Percentiles rank a stretch among this genome's conserved stretches.
Conservation (phyloP, 1,140 invertebrate species). For the Drosophila lini region DNA sequence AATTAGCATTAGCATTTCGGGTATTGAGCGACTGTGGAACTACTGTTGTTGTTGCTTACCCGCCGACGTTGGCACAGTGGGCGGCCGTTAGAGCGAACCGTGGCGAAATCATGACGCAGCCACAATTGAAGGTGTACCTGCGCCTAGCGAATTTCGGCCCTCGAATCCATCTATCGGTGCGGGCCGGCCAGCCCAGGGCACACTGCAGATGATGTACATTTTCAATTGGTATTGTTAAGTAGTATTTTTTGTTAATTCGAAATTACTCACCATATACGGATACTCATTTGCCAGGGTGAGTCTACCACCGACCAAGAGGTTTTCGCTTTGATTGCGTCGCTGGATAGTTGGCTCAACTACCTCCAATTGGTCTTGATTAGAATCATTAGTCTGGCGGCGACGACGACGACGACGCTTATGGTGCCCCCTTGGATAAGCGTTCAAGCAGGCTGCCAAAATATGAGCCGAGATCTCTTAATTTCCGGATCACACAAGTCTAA, state of each 20-base stretch:
- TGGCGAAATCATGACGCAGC: constrained; percentile 50
- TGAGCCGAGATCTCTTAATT: not conserved
- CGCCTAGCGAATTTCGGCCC: not conserved
- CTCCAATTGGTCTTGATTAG: constrained; percentile 14
- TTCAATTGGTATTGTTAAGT: too few relatives aligned
- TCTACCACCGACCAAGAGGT: constrained; percentile 43
- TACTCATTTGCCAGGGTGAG: constrained; percentile 36
- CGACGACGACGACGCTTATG: constrained; percentile 18
- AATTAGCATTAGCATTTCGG: constrained; percentile 41
- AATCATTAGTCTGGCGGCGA: not conserved
- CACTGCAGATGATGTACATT: constrained; percentile 28
- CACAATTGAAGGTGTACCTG: constrained; percentile 50
- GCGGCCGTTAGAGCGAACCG: constrained; percentile 59
- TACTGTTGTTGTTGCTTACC: constrained; percentile 33
- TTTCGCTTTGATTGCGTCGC: constrained; percentile 17
- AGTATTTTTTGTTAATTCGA: not conserved
- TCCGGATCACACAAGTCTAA: not conserved
- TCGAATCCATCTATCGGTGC: constrained; percentile 21
- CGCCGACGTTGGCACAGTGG: constrained; percentile 54
- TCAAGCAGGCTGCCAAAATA: constrained; percentile 24
- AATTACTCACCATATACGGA: constrained; percentile 55
- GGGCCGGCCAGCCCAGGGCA: constrained; percentile 53
- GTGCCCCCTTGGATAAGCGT: constrained; percentile 17
- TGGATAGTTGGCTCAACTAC: constrained; percentile 29
- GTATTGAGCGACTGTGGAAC: not conserved